Base-by-base conservation (phyloP, 2,797 vertebrate species). In the Clarias pachynema region DNA sequence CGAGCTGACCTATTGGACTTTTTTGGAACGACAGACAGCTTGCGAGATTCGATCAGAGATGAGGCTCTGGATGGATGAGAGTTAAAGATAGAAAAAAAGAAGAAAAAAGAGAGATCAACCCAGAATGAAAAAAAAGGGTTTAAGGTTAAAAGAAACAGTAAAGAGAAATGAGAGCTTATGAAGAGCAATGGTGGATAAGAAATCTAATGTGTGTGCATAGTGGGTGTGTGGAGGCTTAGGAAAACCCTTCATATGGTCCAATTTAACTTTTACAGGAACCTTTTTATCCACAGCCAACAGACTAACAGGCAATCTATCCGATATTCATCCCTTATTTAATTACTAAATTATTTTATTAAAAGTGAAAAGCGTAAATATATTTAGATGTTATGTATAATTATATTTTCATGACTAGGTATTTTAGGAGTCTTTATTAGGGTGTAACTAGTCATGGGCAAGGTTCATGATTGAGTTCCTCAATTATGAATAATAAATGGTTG, bases 1-100 rank as follows among this genome's bases (percentile, higher is more conserved):
- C 79, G 82, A 82, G 94, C 96, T 95, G 95, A 97, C 96, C 96
- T 96, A 95, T 95, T 96, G 88, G 92, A 92, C 92, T 95, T 97
- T 95, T 93, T 96, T 93, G 95, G 96, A 94, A 95, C 93, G 86
- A 96, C 93, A 93, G 95, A 94, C 93, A 96, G 95, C 91, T 92
- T 94, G 93, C 95, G 94, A 93, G 95, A 92, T 95, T 95, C 96
- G 94, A 92, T 95, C 93, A 95, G 95, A 93, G 94, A 89, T 89
- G 95, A 94, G 88, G 94, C 94, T 94, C 95, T 95, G 94, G 95
- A 91, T 90, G 83, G 82, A 86, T 29, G 83, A 84, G 40, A 86
- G 57, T 53, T 26, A 80, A 40, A 80, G 72, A 69, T 26, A 37
- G 37, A 57, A 74, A 57, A 74, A 37, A 62, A 26, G 56, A 14